Percentiles rank a stretch among this genome's conserved stretches.
phyloP scores from a whole-genome alignment of 2,797 vertebrate genomes.

The Chiloscyllium punctatum region DNA sequence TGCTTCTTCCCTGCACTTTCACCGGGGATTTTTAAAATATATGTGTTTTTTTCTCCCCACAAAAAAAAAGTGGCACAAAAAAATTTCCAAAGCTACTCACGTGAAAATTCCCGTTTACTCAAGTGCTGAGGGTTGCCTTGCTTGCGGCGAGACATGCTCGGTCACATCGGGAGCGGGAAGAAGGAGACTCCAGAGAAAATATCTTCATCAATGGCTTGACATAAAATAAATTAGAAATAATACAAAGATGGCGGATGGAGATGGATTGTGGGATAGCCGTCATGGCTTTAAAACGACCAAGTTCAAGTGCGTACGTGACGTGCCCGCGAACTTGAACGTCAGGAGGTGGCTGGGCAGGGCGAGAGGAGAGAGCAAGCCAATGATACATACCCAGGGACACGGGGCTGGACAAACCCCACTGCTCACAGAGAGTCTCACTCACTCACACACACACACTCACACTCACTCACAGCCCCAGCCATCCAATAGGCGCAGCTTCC shows the following conservation, averaged over 20 bases:
- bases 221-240: slow-evolving; percentile 99
- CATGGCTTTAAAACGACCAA: slow-evolving; percentile 98
- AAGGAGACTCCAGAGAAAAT: slow-evolving; percentile 92
- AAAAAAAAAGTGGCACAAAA: slow-evolving; percentile 8
- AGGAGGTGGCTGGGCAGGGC: slow-evolving; percentile 98
- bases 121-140: slow-evolving; percentile 99
- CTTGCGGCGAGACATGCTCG: slow-evolving; percentile 99
- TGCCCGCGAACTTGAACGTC: slow-evolving; percentile 99
- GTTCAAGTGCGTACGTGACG: slow-evolving; percentile 99
- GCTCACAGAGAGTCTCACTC: slow-evolving; percentile 59
- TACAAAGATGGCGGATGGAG: slow-evolving; percentile 98
- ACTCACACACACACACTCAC: slow-evolving; percentile 56
- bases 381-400: slow-evolving; percentile 94
- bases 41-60: not conserved
- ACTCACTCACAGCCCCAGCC: slow-evolving; percentile 39
- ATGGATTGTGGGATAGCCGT: slow-evolving; percentile 97
- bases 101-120: slow-evolving; percentile 98
- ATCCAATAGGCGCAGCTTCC: slow-evolving; percentile 41
- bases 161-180: slow-evolving; percentile 67
- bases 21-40: not conserved
- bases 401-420: slow-evolving; percentile 90
- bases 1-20: not conserved
- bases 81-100: slow-evolving; percentile 70
- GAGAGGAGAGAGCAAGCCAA: slow-evolving; percentile 77
- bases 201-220: slow-evolving; percentile 98